Evolutionary conservation across 2,113 vertebrate species (phyloP), one percentile per base, ranked within the genome.

Genomic region (Cacatua alba): DNA sequence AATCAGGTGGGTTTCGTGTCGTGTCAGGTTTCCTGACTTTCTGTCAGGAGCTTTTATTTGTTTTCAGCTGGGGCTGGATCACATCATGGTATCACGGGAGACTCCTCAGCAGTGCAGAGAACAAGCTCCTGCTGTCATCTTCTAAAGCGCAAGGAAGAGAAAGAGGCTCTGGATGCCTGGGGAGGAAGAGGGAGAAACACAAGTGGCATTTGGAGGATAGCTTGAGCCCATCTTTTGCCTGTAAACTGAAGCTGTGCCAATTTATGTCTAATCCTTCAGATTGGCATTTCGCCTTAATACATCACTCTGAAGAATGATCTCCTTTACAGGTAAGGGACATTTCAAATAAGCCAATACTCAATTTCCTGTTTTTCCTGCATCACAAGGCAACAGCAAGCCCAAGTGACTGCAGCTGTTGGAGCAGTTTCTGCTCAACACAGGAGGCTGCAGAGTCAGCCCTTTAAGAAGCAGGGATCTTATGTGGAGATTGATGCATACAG

Each of bases 401-500:
- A 86, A 68, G 43, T 21, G 21, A 74, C 86, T 31, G 55, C 59
- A 62, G 60, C 14, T 55, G 20, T 44, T 52, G n/a, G 46, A 74
- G 25, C 11, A 26, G 51, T 57, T 90, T 48, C 82, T 88, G 35
- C 49, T 77, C 70, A 33, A 0, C 3, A 3, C 1, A 2, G 17
- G 57, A 79, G 62, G 24, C 29, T 78, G 59, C 18, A 44, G 35
- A 62, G n/a, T 64, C 63, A 55, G 35, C 7, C 14, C 33, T 5
- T 41, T 29, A 81, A 41, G n/a, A 63, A 51, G 44, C 28, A 67
- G 6, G 24, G 10, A 9, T 67, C 19, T 41, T 62, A 10, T 24
- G 15, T 0, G 0, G 44, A 62, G 33, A 55, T 12, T n/a, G 29
- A 35, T 17, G 53, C 21, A 29, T 33, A 15, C 0, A 3, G 13